phyloP scores from a whole-genome alignment of 2,113 vertebrate species.

The Asarcornis scutulata region DNA sequence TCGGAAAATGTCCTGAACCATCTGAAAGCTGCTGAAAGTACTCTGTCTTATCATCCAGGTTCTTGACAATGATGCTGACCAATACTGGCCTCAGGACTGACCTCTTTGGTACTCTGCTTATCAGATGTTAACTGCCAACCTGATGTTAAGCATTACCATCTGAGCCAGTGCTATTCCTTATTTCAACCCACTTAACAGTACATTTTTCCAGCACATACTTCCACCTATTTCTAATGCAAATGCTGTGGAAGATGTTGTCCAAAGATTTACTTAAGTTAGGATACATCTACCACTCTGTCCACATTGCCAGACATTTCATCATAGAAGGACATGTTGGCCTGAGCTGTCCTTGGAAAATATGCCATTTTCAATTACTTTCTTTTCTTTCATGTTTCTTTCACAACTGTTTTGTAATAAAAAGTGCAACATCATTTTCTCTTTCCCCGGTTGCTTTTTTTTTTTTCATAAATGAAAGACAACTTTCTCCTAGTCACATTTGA shows the following conservation, averaged over 20 bases:
- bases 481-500: accelerated
- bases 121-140: neutral
- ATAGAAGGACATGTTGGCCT: neutral
- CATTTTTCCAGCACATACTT: neutral
- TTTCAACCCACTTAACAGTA: too few relatives aligned
- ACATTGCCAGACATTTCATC: neutral
- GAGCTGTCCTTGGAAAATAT: neutral
- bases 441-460: neutral
- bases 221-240: neutral
- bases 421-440: neutral
- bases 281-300: neutral
- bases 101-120: neutral
- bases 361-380: neutral
- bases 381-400: neutral
- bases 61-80: neutral
- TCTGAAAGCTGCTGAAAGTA: neutral
- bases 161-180: neutral
- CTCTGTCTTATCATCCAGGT: neutral
- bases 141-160: neutral
- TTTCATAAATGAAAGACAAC: neutral
- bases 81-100: neutral
- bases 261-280: neutral
- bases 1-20: neutral
- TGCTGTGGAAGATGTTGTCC: neutral
- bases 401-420: neutral